These are phyloP conservation scores for Irena cyanogastra DNA, from an alignment of 2,113 vertebrate genomes.

Conservation along the genomic window DNA sequence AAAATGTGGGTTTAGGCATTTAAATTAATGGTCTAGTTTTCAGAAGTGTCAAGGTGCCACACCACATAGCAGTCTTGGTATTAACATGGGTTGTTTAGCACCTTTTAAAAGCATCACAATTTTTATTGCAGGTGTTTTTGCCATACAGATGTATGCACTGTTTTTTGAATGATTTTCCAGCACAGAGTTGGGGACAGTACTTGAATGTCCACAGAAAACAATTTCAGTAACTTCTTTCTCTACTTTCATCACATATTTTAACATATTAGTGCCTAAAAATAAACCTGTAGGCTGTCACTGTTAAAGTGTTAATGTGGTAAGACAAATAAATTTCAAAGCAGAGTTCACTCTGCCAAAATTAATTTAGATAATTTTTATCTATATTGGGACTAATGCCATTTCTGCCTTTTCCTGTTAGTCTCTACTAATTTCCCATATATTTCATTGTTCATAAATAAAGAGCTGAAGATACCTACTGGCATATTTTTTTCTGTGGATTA, in stretches of 20 bases:
- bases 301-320: not conserved
- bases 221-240: not conserved
- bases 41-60: not conserved
- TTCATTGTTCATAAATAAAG: not conserved
- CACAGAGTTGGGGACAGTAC: not conserved
- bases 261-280: not conserved
- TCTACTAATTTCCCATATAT: not conserved
- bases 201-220: not conserved
- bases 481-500: not conserved
- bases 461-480: not conserved
- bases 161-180: not conserved
- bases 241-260: not conserved
- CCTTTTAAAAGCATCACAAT: not conserved
- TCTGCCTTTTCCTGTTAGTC: not conserved
- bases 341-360: not conserved
- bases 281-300: not conserved
- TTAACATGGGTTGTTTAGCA: not conserved
- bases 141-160: not conserved
- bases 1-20: not conserved
- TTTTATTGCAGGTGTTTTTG: not conserved
- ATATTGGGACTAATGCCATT: not conserved
- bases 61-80: not conserved
- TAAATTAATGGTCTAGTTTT: not conserved
- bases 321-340: slow-evolving; percentile 13
- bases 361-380: not conserved